Evolutionary conservation across 2,888 invertebrate species (phyloP).

Genomic region (Stegophylla sp.): DNA sequence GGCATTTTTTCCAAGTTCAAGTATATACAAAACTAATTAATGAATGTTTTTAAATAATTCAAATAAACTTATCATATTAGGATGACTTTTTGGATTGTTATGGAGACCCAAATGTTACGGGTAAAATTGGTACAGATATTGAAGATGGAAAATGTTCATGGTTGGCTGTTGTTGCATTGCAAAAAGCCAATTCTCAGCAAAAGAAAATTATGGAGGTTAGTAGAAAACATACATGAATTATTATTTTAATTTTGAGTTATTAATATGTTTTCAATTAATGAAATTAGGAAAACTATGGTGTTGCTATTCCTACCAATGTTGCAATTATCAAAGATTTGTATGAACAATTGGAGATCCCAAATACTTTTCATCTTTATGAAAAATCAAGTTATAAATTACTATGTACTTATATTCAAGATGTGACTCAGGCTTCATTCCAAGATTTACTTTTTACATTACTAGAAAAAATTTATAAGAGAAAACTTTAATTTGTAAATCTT

Average conservation of each 20-base stretch:
- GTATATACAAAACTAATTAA: slow-evolving; percentile 65
- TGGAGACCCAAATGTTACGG: slow-evolving; percentile 75
- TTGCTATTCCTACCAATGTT: slow-evolving; percentile 72
- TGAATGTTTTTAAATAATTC: no score
- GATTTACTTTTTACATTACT: slow-evolving; percentile 82
- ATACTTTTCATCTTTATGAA: slow-evolving; percentile 80
- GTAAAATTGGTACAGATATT: slow-evolving; percentile 90
- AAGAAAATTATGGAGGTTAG: neutral
- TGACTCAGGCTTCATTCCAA: slow-evolving; percentile 80
- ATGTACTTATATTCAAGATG: slow-evolving; percentile 82
- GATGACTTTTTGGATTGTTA: slow-evolving; percentile 92
- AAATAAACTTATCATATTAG: slow-evolving; percentile 65
- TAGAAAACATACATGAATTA: neutral
- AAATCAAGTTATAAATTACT: slow-evolving; percentile 83
- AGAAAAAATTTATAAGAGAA: slow-evolving; percentile 80
- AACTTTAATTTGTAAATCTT: no score
- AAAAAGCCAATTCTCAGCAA: slow-evolving; percentile 68
- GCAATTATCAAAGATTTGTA: slow-evolving; percentile 77
- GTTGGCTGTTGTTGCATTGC: slow-evolving; percentile 87
- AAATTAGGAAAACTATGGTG: slow-evolving; percentile 76
- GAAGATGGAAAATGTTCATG: slow-evolving; percentile 96
- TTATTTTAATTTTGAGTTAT: neutral
- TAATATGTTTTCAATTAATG: neutral
- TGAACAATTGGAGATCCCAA: slow-evolving; percentile 77
- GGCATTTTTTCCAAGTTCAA: slow-evolving; percentile 93